Percentiles rank a stretch among this genome's conserved stretches.
Conservation (phyloP, 2,113 vertebrate genomes). For the Petrocephalus zakoni region DNA sequence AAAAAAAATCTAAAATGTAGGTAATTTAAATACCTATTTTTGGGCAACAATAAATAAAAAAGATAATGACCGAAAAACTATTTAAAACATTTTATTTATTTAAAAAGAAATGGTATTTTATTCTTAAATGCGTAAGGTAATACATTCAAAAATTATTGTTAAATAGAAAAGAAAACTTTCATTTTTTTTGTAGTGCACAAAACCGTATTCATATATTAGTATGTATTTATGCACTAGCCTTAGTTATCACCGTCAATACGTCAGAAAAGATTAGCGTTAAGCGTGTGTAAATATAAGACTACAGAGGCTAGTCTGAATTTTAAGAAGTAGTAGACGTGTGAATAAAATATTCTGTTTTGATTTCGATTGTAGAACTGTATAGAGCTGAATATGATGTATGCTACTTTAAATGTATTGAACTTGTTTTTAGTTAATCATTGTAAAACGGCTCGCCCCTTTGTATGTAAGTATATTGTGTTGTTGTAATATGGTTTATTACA, state of each 20-base stretch:
- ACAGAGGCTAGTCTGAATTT: slow-evolving; percentile 1
- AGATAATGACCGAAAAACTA: neutral
- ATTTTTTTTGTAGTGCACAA: neutral
- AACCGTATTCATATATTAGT: slow-evolving; percentile 4
- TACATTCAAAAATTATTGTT: neutral
- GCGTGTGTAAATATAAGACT: slow-evolving; percentile 44
- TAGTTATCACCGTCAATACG: slow-evolving; percentile 73
- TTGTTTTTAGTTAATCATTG: neutral
- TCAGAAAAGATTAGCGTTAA: slow-evolving; percentile 74
- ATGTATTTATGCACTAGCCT: neutral
- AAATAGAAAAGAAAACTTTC: neutral
- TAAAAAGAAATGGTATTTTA: neutral
- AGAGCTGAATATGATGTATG: neutral
- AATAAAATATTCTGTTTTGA: slow-evolving; percentile 3
- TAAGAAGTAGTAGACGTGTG: neutral
- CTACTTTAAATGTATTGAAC: neutral
- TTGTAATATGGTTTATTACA: neutral
- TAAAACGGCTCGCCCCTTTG: neutral
- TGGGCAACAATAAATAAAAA: neutral
- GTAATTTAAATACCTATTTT: neutral
- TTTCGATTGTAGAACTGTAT: neutral
- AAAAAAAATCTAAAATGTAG: neutral
- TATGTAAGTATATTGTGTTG: neutral
- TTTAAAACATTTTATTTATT: neutral
- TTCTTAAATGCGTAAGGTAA: neutral